Percentiles rank a stretch among this genome's conserved stretches.
These are phyloP conservation scores for Itoplectis maculator DNA, from an alignment of 2,888 invertebrate genomes.

Conservation along the genomic window DNA sequence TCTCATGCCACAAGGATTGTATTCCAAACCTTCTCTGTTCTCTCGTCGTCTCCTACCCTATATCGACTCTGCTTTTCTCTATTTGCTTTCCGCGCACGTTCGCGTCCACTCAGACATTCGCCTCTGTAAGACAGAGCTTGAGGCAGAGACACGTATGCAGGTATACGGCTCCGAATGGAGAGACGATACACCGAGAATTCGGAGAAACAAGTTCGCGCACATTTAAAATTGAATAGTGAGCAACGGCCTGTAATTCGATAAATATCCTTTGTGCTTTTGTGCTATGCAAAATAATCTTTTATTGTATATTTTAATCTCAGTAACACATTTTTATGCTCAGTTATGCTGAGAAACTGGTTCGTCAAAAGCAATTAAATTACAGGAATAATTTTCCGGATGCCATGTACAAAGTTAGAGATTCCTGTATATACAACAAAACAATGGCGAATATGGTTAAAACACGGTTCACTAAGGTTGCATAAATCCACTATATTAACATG, in stretches of 20 bases:
- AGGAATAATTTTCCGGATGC: too few relatives aligned
- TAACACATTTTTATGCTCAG: too few relatives aligned
- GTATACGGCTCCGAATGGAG: constrained; percentile 29
- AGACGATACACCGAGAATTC: constrained; percentile 47
- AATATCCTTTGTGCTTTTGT: constrained; percentile 2
- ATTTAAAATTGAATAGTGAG: constrained; percentile 48
- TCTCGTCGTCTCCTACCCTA: constrained; percentile 28
- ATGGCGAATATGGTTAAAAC: too few relatives aligned
- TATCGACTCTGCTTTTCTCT: constrained; percentile 39
- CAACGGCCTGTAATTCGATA: constrained; percentile 42
- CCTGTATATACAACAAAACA: too few relatives aligned
- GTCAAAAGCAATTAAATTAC: too few relatives aligned
- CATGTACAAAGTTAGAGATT: too few relatives aligned
- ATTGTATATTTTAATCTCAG: too few relatives aligned
- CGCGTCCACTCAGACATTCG: constrained; percentile 41
- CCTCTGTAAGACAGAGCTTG: constrained; percentile 33
- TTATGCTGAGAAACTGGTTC: too few relatives aligned
- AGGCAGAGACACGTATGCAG: constrained; percentile 38
- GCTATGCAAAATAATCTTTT: not conserved
- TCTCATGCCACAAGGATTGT: constrained; percentile 43
- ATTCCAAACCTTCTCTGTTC: constrained; percentile 44
- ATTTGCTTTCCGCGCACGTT: constrained; percentile 54
- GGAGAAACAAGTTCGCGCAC: constrained; percentile 46
- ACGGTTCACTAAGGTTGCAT: too few relatives aligned
- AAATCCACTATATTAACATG: too few relatives aligned